Evolutionary conservation across 1,140 invertebrate genomes (phyloP).

Genomic region (Microvelia longipes): DNA sequence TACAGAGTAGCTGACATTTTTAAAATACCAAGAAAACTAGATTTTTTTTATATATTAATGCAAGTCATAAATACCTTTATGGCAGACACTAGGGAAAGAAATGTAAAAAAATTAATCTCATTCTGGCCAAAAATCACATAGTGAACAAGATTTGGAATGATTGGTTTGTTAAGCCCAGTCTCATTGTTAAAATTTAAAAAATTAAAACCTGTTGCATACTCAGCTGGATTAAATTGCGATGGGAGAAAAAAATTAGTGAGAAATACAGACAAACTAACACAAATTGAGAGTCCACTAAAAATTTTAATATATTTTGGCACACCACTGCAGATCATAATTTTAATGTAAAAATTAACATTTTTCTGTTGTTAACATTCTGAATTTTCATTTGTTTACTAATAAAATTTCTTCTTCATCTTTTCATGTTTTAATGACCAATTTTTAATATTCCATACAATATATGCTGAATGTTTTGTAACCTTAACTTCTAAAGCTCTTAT

Average conservation of each 20-base stretch:
- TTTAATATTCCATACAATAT: no score
- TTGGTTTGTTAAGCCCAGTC: background rate
- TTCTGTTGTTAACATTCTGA: no score
- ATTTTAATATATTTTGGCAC: background rate
- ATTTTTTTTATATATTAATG: conserved; percentile 10
- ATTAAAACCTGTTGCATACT: background rate
- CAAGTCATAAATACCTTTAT: conserved; percentile 18
- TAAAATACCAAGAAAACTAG: background rate
- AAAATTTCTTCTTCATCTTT: no score
- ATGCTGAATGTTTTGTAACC: no score
- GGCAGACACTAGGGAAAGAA: conserved; percentile 23
- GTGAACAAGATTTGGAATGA: conserved; percentile 25
- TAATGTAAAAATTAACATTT: no score
- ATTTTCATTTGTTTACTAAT: no score
- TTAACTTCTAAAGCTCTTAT: no score
- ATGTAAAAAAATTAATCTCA: conserved; percentile 21
- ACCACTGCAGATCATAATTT: no score
- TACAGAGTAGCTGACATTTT: background rate
- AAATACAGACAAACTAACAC: background rate
- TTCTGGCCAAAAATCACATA: conserved; percentile 23
- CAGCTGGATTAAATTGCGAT: background rate
- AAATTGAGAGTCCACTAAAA: background rate
- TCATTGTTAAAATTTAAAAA: conserved; percentile 10
- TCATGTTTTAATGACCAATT: no score
- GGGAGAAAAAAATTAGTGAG: background rate